These are phyloP conservation scores for Ylistrum balloti DNA, from an alignment of 1,140 invertebrate genomes.

Conservation along the genomic window DNA sequence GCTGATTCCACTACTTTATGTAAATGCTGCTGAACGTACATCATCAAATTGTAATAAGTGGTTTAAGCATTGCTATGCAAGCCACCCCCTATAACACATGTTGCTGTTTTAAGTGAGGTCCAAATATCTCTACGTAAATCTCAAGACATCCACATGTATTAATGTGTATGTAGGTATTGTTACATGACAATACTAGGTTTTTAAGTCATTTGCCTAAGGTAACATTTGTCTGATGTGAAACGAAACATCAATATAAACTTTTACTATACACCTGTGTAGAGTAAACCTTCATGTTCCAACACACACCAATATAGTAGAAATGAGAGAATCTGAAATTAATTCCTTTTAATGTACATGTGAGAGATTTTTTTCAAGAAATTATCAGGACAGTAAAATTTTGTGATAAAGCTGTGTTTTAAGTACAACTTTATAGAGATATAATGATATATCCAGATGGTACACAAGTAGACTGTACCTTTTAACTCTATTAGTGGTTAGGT, in stretches of 20 bases:
- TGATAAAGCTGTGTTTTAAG: too few relatives aligned
- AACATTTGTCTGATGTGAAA: conserved; percentile 28
- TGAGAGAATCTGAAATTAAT: too few relatives aligned
- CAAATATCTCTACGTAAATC: neutral
- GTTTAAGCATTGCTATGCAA: neutral
- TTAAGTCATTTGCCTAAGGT: conserved; percentile 9
- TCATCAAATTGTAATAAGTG: neutral
- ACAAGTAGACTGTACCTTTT: too few relatives aligned
- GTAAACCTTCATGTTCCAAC: neutral
- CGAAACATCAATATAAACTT: neutral
- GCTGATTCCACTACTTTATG: neutral
- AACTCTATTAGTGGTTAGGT: too few relatives aligned
- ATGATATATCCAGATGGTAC: too few relatives aligned
- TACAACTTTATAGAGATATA: too few relatives aligned
- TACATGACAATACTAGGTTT: neutral
- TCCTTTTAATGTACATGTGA: too few relatives aligned
- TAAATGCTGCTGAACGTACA: neutral
- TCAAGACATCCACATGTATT: conserved; percentile 5
- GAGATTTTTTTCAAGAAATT: too few relatives aligned
- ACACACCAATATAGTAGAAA: too few relatives aligned
- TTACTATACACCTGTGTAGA: neutral
- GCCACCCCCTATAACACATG: neutral
- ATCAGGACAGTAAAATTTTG: too few relatives aligned
- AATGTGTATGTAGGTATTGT: conserved; percentile 3
- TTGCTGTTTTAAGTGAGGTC: neutral